Base-by-base conservation (phyloP, 2,113 vertebrate species). In the Ictalurus furcatus region DNA sequence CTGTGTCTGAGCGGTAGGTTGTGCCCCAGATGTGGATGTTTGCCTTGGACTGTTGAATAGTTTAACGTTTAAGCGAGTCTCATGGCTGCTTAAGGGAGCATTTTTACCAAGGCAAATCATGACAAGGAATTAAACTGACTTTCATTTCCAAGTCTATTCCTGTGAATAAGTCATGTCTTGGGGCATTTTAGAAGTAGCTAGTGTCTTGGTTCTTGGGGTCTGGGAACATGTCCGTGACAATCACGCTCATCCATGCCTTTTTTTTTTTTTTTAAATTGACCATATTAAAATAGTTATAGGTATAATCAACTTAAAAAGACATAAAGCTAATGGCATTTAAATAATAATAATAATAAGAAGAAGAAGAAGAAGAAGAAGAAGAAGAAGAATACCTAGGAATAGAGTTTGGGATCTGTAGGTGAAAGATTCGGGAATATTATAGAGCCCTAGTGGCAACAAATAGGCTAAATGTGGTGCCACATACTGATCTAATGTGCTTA, bases 11-110 rank as follows among this genome's bases (percentile, higher is more conserved):
- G 58, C 30, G 2, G 81, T 61, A 61, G 81, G 81, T 83, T 83
- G 81, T 83, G 81, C 81, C 81, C 21, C 81, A 83, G 81, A 83
- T 83, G 56, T 83, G 81, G 81, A 83, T 83, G 58, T 83, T 83
- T 83, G 34, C 11, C 81, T 83, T 83, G 81, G 81, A 83, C 81
- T 83, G 81, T 40, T 83, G 81, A 40, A 83, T 25, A 83, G 58
- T 83, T 83, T 83, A 83, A 83, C 34, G 0, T 61, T 83, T 37
- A 83, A 37, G 80, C 80, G 59, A 40, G 81, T 83, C 58, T 61
- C 58, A 25, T 83, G 81, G 58, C 34, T 61, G 21, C 81, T 61
- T 34, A 40, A 28, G 34, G n/a, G 30, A 59, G 25, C 52, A 23
- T 37, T 40, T 21, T 83, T 12, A 40, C 37, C 34, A 23, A 37